Conservation (phyloP, 2,113 vertebrate genomes). For the Pongo abelii region DNA sequence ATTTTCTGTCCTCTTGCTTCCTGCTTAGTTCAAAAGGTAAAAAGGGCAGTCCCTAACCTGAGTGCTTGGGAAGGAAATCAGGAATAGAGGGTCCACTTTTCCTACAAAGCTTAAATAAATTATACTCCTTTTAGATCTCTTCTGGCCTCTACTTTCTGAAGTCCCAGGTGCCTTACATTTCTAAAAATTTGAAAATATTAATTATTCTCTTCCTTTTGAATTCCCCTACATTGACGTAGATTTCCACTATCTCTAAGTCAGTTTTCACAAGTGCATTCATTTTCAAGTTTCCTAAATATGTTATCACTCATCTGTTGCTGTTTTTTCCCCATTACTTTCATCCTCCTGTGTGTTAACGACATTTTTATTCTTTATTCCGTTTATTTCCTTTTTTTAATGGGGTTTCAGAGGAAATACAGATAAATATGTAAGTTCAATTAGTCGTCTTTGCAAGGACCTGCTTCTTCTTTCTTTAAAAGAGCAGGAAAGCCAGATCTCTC, state of each 20-base stretch:
- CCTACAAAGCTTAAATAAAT: not conserved
- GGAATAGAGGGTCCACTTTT: not conserved
- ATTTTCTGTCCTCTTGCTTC: not conserved
- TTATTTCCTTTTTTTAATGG: slow-evolving; percentile 1
- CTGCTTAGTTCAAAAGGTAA: not conserved
- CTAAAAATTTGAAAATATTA: not conserved
- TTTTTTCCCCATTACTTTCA: not conserved
- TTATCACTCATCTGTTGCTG: not conserved
- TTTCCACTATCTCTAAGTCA: not conserved
- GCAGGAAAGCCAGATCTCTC: not conserved
- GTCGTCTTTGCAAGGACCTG: not conserved
- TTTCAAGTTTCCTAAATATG: not conserved
- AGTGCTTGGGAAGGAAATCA: not conserved
- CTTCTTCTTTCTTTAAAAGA: slow-evolving; percentile 41
- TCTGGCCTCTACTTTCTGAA: not conserved
- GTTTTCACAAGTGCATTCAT: not conserved
- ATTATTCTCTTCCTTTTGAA: not conserved
- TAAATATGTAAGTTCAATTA: not conserved
- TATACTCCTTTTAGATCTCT: not conserved
- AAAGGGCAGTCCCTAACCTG: not conserved
- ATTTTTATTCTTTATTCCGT: not conserved
- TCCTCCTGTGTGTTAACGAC: not conserved
- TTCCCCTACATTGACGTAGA: not conserved
- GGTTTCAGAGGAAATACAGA: not conserved
- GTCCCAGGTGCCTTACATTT: not conserved